phyloP scores from a whole-genome alignment of 2,888 invertebrate species.

The Atherix ibis region DNA sequence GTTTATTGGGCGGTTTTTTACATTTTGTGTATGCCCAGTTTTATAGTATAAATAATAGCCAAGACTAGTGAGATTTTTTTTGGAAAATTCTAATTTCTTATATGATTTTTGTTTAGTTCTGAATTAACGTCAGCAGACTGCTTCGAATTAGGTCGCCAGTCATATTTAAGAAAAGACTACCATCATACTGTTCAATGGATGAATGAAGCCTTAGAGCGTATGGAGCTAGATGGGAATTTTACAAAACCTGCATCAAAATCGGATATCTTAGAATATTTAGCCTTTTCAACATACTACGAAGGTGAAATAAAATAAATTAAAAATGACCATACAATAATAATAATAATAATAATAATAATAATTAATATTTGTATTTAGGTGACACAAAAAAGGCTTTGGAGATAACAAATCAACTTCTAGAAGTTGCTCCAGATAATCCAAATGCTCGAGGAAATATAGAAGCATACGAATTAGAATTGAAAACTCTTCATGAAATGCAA shows the following conservation, averaged over 20 bases:
- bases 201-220: constrained; percentile 60
- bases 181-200: constrained; percentile 83
- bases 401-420: constrained; percentile 66
- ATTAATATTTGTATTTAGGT: constrained; percentile 34
- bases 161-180: constrained; percentile 78
- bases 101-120: constrained; percentile 23
- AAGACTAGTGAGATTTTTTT: background rate
- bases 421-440: constrained; percentile 56
- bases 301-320: constrained; percentile 34
- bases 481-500: background rate
- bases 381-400: constrained; percentile 62
- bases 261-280: constrained; percentile 78
- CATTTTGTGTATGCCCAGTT: no score
- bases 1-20: no score
- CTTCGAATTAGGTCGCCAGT: constrained; percentile 75
- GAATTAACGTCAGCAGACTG: constrained; percentile 67
- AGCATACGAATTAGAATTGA: constrained; percentile 53
- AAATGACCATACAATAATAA: background rate
- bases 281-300: constrained; percentile 74
- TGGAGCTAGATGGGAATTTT: no score
- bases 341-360: background rate
- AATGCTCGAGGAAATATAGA: constrained; percentile 70
- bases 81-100: background rate
- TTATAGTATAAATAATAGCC: no score
- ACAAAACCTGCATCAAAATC: constrained; percentile 39